Evolutionary conservation across 30 jellyfish, hydroid and myxozoan genomes (phyloP).

Genomic region (Turritopsis dohrnii): DNA sequence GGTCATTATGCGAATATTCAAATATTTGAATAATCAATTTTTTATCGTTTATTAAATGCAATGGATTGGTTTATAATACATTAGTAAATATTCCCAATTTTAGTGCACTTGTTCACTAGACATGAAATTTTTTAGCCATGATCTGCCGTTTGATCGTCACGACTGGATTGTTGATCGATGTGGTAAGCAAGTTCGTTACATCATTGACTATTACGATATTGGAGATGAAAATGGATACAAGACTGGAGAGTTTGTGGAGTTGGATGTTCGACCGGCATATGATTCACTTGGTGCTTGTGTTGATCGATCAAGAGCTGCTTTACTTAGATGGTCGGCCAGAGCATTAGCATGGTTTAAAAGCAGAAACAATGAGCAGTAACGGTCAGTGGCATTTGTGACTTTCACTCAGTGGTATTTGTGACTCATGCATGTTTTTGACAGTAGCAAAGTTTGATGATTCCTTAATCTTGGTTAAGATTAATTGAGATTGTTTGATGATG

Average conservation of each 20-base stretch:
- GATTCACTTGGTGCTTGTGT: conserved; percentile 88
- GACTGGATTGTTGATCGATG: conserved; percentile 97
- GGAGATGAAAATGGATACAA: conserved; percentile 88
- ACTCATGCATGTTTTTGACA: no score
- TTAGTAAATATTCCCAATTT: neutral
- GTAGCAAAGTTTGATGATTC: no score
- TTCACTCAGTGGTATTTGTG: no score
- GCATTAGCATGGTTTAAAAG: conserved; percentile 15
- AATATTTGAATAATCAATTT: no score
- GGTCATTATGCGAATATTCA: no score
- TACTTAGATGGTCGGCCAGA: conserved; percentile 85
- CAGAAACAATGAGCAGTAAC: neutral
- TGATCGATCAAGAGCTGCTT: conserved; percentile 90
- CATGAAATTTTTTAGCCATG: conserved; percentile 46
- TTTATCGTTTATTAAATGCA: no score
- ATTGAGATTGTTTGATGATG: no score
- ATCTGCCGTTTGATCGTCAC: conserved; percentile 97
- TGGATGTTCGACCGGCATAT: conserved; percentile 99
- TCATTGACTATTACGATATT: conserved; percentile 91
- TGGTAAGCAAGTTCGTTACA: conserved; percentile 91
- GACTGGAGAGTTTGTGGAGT: conserved; percentile 82
- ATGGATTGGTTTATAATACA: neutral
- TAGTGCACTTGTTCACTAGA: neutral
- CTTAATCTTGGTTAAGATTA: no score
- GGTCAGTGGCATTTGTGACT: no score